These are phyloP conservation scores for Ceratina australensis DNA, from an alignment of 1,140 invertebrate species.

Conservation along the genomic window DNA sequence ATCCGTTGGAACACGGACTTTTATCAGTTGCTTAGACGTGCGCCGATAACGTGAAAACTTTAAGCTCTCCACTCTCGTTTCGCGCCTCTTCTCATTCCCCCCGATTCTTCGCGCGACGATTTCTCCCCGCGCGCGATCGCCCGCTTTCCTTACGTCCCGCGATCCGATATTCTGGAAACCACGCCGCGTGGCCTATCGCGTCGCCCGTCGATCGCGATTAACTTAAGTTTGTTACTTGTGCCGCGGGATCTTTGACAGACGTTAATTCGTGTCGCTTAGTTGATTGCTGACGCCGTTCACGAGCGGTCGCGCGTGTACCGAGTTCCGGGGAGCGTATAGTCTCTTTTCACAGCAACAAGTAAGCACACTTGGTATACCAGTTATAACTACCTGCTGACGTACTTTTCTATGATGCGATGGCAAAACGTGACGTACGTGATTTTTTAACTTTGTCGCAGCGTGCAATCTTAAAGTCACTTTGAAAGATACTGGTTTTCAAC, in stretches of 20 bases:
- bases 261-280: conserved; percentile 1
- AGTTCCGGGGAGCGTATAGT: too few species aligned
- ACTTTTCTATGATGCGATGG: too few species aligned
- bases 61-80: conserved; percentile 55
- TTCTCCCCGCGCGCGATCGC: conserved; percentile 6
- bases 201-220: neutral
- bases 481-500: too few species aligned
- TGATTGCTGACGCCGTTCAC: neutral
- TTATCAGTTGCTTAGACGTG: conserved; percentile 79
- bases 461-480: too few species aligned
- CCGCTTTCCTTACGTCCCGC: neutral
- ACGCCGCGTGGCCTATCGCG: neutral
- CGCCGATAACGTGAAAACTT: conserved; percentile 73
- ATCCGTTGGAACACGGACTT: conserved; percentile 71
- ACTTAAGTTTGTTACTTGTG: too few species aligned
- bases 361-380: conserved; percentile 35
- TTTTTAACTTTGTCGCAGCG: too few species aligned
- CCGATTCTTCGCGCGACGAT: conserved; percentile 18
- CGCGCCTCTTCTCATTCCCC: conserved; percentile 36
- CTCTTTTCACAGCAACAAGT: neutral
- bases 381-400: conserved; percentile 17
- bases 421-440: too few species aligned
- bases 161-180: neutral
- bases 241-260: conserved; percentile 13
- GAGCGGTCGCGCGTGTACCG: neutral